phyloP scores from a whole-genome alignment of 2,113 vertebrate genomes.

The Cyphomyrus plagiostoma region DNA sequence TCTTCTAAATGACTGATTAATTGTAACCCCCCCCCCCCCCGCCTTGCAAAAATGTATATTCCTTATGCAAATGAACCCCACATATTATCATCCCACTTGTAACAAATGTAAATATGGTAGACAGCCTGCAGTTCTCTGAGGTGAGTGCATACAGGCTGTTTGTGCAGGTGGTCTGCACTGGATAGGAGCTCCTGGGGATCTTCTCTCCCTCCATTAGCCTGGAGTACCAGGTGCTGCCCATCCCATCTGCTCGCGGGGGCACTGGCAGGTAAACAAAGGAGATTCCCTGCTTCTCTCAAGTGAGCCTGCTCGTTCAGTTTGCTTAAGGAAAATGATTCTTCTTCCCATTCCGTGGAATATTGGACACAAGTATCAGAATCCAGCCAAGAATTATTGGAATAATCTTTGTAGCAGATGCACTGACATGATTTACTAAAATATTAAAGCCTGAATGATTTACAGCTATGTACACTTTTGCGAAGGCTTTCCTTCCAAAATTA shows the following conservation, averaged over 20 bases:
- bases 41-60: background rate
- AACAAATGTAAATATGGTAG: background rate
- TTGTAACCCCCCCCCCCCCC: background rate
- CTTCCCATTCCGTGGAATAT: background rate
- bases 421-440: conserved; percentile 1
- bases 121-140: background rate
- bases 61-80: background rate
- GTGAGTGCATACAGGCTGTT: background rate
- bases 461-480: background rate
- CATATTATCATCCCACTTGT: background rate
- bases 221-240: background rate
- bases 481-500: background rate
- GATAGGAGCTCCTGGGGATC: background rate
- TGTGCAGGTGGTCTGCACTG: background rate
- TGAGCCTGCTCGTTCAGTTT: background rate
- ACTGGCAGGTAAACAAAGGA: background rate
- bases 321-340: background rate
- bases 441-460: background rate
- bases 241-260: background rate
- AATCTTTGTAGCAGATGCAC: background rate
- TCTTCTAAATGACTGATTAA: background rate
- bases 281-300: background rate
- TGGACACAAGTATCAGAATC: background rate
- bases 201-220: conserved; percentile 20
- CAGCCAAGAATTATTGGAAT: no score